These are phyloP conservation scores for Panagrolaimus sp. DNA, from an alignment of 1,140 invertebrate genomes.

Conservation along the genomic window DNA sequence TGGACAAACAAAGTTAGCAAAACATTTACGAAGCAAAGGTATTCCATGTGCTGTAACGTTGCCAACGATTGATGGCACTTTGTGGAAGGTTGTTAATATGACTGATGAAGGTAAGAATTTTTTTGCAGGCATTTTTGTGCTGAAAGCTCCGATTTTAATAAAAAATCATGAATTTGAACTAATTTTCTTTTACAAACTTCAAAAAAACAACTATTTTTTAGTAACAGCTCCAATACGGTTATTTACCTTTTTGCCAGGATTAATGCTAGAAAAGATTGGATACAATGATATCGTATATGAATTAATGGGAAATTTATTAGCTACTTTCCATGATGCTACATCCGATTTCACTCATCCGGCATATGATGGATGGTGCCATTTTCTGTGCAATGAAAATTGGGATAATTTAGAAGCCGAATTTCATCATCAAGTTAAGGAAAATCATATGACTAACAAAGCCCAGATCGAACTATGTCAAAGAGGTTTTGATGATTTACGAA, in stretches of 20 bases:
- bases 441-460: not conserved
- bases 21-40: not conserved
- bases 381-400: constrained; percentile 3
- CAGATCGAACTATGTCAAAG: not conserved
- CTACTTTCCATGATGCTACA: not conserved
- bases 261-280: constrained; percentile 2
- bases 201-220: too few relatives aligned
- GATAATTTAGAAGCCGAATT: not conserved
- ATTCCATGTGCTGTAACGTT: not conserved
- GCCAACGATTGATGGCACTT: not conserved
- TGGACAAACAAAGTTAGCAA: not conserved
- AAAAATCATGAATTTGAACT: too few relatives aligned
- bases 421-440: not conserved
- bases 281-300: not conserved
- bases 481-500: not conserved
- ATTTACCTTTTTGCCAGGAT: not conserved
- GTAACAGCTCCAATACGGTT: not conserved
- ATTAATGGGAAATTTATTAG: not conserved
- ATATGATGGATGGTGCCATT: not conserved
- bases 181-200: too few relatives aligned
- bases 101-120: not conserved
- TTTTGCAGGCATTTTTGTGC: not conserved
- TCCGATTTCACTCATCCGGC: not conserved
- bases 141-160: not conserved
- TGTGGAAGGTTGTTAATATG: not conserved